Conservation (phyloP, 2,888 invertebrate genomes). For the Mesoligia furuncula region DNA sequence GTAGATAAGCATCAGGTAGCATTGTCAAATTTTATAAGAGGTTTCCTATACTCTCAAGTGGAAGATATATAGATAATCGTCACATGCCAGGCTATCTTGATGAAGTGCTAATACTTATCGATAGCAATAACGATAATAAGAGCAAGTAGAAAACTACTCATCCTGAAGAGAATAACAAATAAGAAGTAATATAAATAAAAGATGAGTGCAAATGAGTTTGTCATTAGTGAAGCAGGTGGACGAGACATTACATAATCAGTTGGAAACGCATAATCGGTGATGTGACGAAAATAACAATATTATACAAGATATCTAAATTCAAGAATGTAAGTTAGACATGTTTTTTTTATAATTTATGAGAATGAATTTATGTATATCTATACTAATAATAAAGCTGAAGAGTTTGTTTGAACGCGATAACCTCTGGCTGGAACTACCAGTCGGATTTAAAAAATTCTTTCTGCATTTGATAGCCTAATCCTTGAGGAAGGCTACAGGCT, state of each 20-base stretch:
- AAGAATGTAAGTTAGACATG: constrained; percentile 5
- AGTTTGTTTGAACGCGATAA: neutral
- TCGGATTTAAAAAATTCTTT: neutral
- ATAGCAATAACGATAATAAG: constrained; percentile 8
- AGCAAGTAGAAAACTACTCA: constrained; percentile 35
- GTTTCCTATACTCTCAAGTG: constrained; percentile 6
- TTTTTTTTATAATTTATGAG: neutral
- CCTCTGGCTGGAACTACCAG: neutral
- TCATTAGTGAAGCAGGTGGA: constrained; percentile 35
- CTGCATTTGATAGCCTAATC: neutral
- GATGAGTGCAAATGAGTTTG: constrained; percentile 49
- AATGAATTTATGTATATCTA: neutral
- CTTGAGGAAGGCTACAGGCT: neutral
- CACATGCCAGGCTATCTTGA: neutral
- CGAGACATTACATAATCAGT: constrained; percentile 28
- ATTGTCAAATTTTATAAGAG: neutral
- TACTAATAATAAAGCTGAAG: neutral
- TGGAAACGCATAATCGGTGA: constrained; percentile 20
- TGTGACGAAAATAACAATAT: constrained; percentile 31
- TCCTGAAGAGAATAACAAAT: constrained; percentile 47
- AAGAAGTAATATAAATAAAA: constrained; percentile 43
- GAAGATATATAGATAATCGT: neutral
- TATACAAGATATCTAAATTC: constrained; percentile 8
- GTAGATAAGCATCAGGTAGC: neutral
- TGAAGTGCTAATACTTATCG: constrained; percentile 17